Conservation (phyloP, 2,113 vertebrate species). For the Caloenas nicobarica region DNA sequence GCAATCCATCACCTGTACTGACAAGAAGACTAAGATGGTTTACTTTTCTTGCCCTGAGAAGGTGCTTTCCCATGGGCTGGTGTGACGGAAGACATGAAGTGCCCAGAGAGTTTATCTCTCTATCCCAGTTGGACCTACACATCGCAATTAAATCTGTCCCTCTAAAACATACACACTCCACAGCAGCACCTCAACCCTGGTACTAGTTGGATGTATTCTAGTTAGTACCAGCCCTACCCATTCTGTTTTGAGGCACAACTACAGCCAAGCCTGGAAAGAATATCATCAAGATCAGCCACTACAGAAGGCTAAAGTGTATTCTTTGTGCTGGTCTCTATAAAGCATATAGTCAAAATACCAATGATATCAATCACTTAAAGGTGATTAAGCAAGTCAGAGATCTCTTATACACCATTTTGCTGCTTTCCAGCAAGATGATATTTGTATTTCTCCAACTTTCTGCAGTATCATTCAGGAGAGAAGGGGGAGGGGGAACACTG, state of each 20-base stretch:
- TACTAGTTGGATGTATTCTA: background rate
- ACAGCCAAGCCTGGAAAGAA: background rate
- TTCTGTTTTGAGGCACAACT: background rate
- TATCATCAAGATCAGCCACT: background rate
- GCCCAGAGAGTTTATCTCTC: background rate
- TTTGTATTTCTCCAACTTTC: background rate
- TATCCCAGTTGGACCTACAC: background rate
- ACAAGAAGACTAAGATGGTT: background rate
- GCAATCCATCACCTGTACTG: background rate
- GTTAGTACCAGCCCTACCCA: no score
- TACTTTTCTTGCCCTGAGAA: background rate
- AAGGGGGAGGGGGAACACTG: background rate
- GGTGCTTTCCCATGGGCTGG: background rate
- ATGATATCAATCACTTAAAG: background rate
- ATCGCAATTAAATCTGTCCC: background rate
- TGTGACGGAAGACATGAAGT: conserved; percentile 29
- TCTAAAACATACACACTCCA: background rate
- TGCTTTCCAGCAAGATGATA: background rate
- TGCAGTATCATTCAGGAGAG: background rate
- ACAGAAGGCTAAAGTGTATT: background rate
- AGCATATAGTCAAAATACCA: background rate
- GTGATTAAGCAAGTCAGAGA: background rate
- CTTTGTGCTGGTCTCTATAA: background rate
- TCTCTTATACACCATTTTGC: background rate
- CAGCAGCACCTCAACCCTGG: background rate